A percentile compares a stretch with the other conserved stretches of the same genome.
These are phyloP conservation scores for Lepidotrigona ventralis DNA, from an alignment of 1,140 invertebrate species.

Conservation along the genomic window DNA sequence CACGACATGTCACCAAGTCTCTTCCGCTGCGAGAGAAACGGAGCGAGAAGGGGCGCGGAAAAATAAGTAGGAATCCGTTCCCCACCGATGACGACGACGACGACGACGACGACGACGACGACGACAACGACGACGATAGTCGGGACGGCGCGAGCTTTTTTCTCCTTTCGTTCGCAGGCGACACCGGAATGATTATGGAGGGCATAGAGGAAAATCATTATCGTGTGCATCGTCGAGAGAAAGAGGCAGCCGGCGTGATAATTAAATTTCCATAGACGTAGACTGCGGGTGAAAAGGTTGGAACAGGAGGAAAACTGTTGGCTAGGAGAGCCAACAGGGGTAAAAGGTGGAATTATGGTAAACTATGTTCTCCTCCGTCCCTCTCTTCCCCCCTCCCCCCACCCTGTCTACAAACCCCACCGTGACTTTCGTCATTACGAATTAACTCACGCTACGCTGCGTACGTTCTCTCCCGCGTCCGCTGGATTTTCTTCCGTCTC, in stretches of 20 bases:
- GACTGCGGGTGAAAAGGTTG: slow-evolving; percentile 26
- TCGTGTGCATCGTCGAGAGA: slow-evolving; percentile 45
- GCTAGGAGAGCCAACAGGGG: background rate
- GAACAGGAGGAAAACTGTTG: slow-evolving; percentile 18
- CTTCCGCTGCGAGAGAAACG: too few relatives aligned
- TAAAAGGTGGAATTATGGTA: slow-evolving; percentile 34
- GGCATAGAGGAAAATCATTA: slow-evolving; percentile 49
- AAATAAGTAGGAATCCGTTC: background rate
- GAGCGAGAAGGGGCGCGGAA: too few relatives aligned
- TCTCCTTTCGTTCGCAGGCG: background rate
- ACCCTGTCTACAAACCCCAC: background rate
- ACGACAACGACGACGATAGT: background rate
- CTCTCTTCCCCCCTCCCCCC: too few relatives aligned
- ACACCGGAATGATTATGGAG: slow-evolving; percentile 29
- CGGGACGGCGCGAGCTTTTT: background rate
- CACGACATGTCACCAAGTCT: too few relatives aligned
- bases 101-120: background rate
- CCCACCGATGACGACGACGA: background rate
- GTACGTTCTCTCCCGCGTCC: background rate
- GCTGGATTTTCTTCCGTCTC: background rate
- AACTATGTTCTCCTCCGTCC: slow-evolving; percentile 20
- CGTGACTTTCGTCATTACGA: slow-evolving; percentile 44
- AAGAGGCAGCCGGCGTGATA: slow-evolving; percentile 40
- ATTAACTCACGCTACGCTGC: slow-evolving; percentile 31
- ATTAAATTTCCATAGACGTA: slow-evolving; percentile 57